Conservation (phyloP, 1,140 invertebrate species). For the Bombyx mandarina region DNA sequence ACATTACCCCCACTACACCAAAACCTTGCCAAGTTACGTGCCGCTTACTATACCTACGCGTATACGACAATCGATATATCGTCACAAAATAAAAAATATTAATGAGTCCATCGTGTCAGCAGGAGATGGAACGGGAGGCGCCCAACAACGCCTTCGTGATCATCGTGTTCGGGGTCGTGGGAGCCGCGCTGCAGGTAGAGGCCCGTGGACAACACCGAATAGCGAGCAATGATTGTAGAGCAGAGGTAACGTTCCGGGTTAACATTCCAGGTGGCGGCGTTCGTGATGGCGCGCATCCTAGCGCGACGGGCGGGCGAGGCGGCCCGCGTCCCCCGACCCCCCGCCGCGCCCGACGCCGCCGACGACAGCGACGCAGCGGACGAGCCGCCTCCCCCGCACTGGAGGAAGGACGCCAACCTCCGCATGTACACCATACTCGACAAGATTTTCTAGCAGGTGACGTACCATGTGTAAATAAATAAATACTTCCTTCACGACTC, state of each 20-base stretch:
- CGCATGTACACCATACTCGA: constrained; percentile 62
- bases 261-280: constrained; percentile 31
- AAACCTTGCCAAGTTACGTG: no score
- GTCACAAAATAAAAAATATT: background rate
- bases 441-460: constrained; percentile 66
- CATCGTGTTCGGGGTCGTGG: constrained; percentile 40
- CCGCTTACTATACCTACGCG: no score
- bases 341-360: constrained; percentile 12
- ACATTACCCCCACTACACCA: no score
- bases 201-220: background rate
- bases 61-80: no score
- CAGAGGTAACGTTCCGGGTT: no score
- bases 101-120: constrained; percentile 4
- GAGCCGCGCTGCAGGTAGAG: constrained; percentile 41
- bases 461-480: no score
- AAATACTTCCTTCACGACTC: no score
- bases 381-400: constrained; percentile 28
- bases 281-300: constrained; percentile 41
- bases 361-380: constrained; percentile 11
- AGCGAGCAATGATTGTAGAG: no score
- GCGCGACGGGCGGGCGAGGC: constrained; percentile 17
- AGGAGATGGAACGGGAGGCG: constrained; percentile 59
- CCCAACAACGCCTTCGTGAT: constrained; percentile 58
- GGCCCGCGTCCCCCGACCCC: background rate
- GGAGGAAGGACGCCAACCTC: constrained; percentile 53